phyloP scores from a whole-genome alignment of 2,888 invertebrate genomes.

The Drosophila buzzatii region DNA sequence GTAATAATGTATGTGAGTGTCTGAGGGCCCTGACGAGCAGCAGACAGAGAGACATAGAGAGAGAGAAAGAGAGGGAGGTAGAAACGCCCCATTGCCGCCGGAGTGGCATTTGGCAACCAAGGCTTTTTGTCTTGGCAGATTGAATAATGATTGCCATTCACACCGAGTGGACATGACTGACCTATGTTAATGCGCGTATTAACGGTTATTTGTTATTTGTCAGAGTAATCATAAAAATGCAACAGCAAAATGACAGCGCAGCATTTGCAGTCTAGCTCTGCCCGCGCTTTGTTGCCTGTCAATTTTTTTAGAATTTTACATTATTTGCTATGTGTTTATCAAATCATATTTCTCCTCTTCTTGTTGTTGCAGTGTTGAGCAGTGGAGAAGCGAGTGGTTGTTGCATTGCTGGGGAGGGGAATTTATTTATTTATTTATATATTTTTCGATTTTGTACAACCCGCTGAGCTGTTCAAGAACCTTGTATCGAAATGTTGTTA shows the following conservation, averaged over 20 bases:
- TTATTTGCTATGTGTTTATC: slow-evolving; percentile 61
- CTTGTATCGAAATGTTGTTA: slow-evolving; percentile 53
- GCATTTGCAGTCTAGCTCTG: slow-evolving; percentile 37
- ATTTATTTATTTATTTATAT: slow-evolving; percentile 9
- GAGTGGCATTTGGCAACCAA: slow-evolving; percentile 67
- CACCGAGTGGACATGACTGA: slow-evolving; percentile 61
- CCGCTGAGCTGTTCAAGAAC: slow-evolving; percentile 34
- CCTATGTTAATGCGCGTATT: slow-evolving; percentile 70
- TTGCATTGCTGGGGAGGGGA: neutral
- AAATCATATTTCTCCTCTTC: slow-evolving; percentile 37
- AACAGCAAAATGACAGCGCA: slow-evolving; percentile 54
- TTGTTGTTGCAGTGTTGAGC: too few relatives aligned
- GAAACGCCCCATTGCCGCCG: slow-evolving; percentile 38
- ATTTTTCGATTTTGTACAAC: slow-evolving; percentile 18
- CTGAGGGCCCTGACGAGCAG: slow-evolving; percentile 13
- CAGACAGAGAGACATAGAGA: neutral
- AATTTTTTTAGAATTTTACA: slow-evolving; percentile 58
- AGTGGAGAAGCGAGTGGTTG: neutral
- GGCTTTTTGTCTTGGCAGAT: slow-evolving; percentile 61
- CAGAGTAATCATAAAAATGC: slow-evolving; percentile 62
- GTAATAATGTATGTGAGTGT: slow-evolving; percentile 9
- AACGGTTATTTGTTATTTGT: slow-evolving; percentile 74
- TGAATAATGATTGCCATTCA: slow-evolving; percentile 67
- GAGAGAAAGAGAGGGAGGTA: neutral
- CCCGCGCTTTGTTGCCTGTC: slow-evolving; percentile 58